Percentiles rank a stretch among this genome's conserved stretches.
phyloP scores from a whole-genome alignment of 2,888 invertebrate species.

The Oscheius sp. region DNA sequence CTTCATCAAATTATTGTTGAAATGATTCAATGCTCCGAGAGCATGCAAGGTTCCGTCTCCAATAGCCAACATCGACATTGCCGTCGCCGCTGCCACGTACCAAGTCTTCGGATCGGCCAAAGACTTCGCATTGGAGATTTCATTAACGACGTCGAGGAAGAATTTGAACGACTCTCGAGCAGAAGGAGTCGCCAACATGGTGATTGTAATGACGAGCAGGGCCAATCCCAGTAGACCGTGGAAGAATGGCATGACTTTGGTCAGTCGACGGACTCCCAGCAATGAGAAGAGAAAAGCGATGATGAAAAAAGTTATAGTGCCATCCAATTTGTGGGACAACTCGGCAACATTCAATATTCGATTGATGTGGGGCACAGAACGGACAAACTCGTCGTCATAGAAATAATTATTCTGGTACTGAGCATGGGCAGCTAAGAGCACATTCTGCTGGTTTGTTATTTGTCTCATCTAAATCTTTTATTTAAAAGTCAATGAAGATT shows the following conservation, averaged over 20 bases:
- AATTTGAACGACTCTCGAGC: neutral
- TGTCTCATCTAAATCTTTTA: too few species aligned
- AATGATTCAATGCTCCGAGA: conserved; percentile 21
- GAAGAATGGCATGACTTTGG: neutral
- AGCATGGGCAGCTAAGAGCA: neutral
- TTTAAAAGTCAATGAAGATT: neutral
- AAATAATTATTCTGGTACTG: neutral
- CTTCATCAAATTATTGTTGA: conserved; percentile 14
- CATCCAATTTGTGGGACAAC: neutral
- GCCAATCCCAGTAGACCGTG: neutral
- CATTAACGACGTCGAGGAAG: neutral
- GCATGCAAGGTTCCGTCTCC: conserved; percentile 29
- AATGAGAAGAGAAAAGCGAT: neutral
- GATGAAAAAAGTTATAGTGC: neutral
- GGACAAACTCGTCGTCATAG: neutral
- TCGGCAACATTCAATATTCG: neutral
- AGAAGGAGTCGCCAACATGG: neutral
- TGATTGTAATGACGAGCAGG: neutral
- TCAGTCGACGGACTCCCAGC: neutral
- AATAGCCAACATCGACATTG: neutral
- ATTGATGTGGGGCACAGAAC: neutral
- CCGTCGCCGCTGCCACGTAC: neutral
- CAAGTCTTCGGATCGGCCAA: neutral
- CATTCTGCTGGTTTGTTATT: neutral
- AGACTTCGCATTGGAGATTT: neutral